Evolutionary conservation across 2,797 vertebrate species (phyloP).

Genomic region (Phylloscopus collybita): DNA sequence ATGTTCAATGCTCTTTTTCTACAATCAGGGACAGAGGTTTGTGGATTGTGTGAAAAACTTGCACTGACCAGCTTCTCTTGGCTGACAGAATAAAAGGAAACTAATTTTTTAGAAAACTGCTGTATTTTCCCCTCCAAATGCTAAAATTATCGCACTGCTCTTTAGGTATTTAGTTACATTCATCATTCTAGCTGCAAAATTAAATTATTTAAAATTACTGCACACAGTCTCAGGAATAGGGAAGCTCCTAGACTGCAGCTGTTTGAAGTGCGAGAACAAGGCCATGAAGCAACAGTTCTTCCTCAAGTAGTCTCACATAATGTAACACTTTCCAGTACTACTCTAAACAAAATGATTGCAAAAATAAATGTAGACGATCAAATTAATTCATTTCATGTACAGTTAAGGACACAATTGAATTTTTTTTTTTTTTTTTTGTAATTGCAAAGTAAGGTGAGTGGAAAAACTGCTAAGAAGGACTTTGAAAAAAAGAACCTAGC

Average conservation of each 20-base stretch:
- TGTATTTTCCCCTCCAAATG: not conserved
- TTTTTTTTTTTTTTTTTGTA: not conserved
- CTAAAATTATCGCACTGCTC: not conserved
- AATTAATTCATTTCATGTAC: not conserved
- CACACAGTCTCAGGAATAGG: not conserved
- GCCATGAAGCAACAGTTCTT: not conserved
- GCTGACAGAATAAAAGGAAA: not conserved
- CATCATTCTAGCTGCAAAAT: not conserved
- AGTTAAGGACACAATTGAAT: not conserved
- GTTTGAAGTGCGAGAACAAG: not conserved
- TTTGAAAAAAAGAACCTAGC: not conserved
- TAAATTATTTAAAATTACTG: not conserved
- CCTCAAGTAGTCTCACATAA: not conserved
- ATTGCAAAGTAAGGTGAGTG: not conserved
- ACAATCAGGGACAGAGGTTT: not conserved
- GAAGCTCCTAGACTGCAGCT: not conserved
- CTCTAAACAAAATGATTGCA: rapidly evolving
- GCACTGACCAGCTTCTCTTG: not conserved
- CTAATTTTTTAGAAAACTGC: not conserved
- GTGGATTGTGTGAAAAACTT: not conserved
- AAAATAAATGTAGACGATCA: not conserved
- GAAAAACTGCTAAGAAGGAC: not conserved
- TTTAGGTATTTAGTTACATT: not conserved
- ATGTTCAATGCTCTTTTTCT: not conserved
- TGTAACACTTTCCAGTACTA: not conserved